phyloP scores from a whole-genome alignment of 2,888 invertebrate species.

The Crepidodera aurea region DNA sequence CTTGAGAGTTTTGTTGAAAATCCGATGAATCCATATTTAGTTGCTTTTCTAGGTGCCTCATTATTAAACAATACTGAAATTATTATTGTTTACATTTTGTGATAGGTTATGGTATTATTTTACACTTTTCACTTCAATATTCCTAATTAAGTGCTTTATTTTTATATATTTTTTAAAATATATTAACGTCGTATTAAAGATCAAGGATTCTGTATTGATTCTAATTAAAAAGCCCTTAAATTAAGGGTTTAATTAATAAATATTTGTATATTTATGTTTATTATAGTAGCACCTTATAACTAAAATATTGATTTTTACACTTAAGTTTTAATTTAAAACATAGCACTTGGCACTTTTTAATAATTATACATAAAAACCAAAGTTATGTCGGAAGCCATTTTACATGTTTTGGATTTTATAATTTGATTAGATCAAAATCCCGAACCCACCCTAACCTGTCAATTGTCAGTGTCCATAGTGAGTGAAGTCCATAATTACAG shows the following conservation, averaged over 20 bases:
- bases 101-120: constrained; percentile 29
- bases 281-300: background rate
- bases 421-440: constrained; percentile 26
- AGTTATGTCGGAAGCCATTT: constrained; percentile 27
- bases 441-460: constrained; percentile 20
- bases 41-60: constrained; percentile 36
- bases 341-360: background rate
- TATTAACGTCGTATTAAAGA: background rate
- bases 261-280: background rate
- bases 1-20: constrained; percentile 22
- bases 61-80: constrained; percentile 22
- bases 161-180: background rate
- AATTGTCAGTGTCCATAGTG: background rate
- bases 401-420: constrained; percentile 31
- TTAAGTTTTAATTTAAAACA: background rate
- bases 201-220: constrained; percentile 24
- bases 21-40: constrained; percentile 27
- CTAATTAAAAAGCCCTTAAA: constrained; percentile 27
- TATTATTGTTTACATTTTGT: constrained; percentile 33
- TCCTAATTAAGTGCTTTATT: background rate
- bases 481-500: constrained; percentile 2
- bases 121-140: background rate
- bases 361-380: constrained; percentile 1
- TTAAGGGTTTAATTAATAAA: constrained; percentile 14
- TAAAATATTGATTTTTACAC: constrained; percentile 2